These are phyloP conservation scores for Vespertilio murinus DNA, from an alignment of 2,797 vertebrate species.

Conservation along the genomic window DNA sequence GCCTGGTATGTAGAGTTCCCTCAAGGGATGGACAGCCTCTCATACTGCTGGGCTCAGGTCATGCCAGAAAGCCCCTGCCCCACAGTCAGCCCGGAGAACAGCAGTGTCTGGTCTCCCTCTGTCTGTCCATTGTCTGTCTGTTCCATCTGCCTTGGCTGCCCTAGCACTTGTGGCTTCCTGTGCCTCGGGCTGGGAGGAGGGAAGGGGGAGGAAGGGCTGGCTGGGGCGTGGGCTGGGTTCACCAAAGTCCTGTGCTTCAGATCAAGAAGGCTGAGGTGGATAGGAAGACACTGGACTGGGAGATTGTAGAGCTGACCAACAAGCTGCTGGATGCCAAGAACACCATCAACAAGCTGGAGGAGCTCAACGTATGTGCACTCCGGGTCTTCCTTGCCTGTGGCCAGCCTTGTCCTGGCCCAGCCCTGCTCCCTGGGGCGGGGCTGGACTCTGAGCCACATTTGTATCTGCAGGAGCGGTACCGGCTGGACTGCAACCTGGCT, in stretches of 20 bases:
- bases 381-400: neutral
- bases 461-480: slow-evolving; percentile 92
- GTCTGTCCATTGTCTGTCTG: slow-evolving; percentile 62
- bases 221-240: neutral
- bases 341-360: slow-evolving; percentile 95
- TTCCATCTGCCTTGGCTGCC: slow-evolving; percentile 66
- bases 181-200: slow-evolving; percentile 53
- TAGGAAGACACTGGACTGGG: slow-evolving; percentile 96
- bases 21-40: neutral
- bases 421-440: neutral
- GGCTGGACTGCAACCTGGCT: slow-evolving; percentile 97
- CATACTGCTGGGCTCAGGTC: neutral
- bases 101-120: slow-evolving; percentile 51
- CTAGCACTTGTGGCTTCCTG: slow-evolving; percentile 61
- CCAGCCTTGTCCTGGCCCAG: neutral
- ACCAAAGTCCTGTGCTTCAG: slow-evolving; percentile 81
- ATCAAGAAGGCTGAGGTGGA: slow-evolving; percentile 97
- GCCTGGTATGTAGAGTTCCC: neutral
- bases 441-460: neutral
- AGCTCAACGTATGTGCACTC: slow-evolving; percentile 90
- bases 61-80: neutral
- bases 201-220: neutral
- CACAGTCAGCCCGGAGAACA: neutral
- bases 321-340: slow-evolving; percentile 97
- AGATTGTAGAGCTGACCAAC: slow-evolving; percentile 98